Conservation (phyloP, 2,113 vertebrate species). For the Lanius ludovicianus region DNA sequence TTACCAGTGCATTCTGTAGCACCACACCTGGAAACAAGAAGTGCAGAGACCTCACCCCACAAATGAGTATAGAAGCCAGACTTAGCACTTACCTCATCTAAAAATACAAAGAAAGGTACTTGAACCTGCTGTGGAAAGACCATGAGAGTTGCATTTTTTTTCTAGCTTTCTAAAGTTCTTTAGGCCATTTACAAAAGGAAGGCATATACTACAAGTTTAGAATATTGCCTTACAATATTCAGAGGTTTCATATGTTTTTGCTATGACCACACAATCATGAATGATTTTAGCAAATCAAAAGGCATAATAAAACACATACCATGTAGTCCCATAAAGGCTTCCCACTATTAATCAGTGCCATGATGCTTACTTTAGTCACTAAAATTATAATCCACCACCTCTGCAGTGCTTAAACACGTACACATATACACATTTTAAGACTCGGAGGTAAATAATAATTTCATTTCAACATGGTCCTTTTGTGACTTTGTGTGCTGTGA, state of each 20-base stretch:
- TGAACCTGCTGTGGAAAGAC: not conserved
- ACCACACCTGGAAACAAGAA: not conserved
- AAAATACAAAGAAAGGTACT: not conserved
- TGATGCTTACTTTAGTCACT: slow-evolving; percentile 50
- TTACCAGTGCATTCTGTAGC: not conserved
- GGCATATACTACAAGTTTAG: not conserved
- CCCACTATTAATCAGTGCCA: not conserved
- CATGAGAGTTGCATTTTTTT: not conserved
- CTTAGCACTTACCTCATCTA: not conserved
- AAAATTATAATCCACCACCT: slow-evolving; percentile 21
- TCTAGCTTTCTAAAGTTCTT: not conserved
- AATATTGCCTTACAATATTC: not conserved
- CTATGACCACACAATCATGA: not conserved
- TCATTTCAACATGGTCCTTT: slow-evolving; percentile 56
- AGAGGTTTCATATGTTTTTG: not conserved
- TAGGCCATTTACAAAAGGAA: not conserved
- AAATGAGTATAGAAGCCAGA: not conserved
- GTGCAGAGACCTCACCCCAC: not conserved
- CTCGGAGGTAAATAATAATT: slow-evolving; percentile 59
- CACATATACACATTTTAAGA: not conserved
- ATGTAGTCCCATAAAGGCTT: not conserved
- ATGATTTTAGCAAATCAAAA: not conserved
- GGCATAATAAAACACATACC: not conserved
- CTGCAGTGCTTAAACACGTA: not conserved
- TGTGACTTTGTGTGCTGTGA: slow-evolving; percentile 49